These are phyloP conservation scores for Nycticorax nycticorax DNA, from an alignment of 2,113 vertebrate species.

Conservation along the genomic window DNA sequence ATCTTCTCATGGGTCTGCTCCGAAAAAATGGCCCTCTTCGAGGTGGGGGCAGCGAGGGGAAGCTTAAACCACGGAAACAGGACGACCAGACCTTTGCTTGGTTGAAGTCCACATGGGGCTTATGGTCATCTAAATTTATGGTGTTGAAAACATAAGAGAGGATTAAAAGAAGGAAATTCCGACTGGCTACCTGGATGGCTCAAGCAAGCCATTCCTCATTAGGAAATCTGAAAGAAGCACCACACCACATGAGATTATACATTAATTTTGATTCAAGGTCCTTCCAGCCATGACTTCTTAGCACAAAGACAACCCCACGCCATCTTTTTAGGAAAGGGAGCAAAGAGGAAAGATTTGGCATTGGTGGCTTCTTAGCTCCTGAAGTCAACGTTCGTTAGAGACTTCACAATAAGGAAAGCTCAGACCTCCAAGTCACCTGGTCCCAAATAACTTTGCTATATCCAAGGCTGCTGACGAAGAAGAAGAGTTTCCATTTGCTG, in stretches of 20 bases:
- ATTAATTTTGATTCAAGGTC: not conserved
- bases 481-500: not conserved
- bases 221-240: not conserved
- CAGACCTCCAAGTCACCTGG: not conserved
- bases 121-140: not conserved
- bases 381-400: not conserved
- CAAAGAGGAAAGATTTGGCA: not conserved
- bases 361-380: not conserved
- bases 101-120: not conserved
- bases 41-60: not conserved
- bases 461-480: accelerated
- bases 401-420: not conserved
- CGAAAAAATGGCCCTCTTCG: not conserved
- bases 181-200: not conserved
- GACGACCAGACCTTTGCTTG: accelerated
- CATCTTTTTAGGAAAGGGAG: not conserved
- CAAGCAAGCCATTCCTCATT: not conserved
- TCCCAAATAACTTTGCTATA: not conserved
- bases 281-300: not conserved
- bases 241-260: accelerated
- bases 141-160: not conserved
- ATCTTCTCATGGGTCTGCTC: not conserved
- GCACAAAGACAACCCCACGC: not conserved
- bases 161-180: not conserved
- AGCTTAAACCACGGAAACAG: not conserved